Percentiles rank a stretch among this genome's conserved stretches.
phyloP scores from a whole-genome alignment of 2,113 vertebrate genomes.

The Procavia capensis region DNA sequence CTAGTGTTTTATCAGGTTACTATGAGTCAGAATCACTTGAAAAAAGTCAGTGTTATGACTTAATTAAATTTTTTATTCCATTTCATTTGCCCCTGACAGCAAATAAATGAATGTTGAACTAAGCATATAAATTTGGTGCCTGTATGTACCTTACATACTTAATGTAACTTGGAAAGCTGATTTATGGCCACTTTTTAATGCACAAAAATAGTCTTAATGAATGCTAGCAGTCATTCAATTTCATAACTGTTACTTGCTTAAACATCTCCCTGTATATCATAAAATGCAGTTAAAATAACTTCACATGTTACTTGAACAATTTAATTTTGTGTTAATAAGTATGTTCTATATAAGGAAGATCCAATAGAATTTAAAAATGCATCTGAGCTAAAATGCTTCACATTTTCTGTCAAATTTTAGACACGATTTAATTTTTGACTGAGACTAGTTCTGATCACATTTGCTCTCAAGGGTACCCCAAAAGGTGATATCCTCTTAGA shows the following conservation, averaged over 20 bases:
- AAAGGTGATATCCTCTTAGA: background rate
- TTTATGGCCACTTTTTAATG: background rate
- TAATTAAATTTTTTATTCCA: background rate
- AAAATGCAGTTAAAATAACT: background rate
- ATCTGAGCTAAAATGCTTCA: conserved; percentile 15
- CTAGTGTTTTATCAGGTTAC: no score
- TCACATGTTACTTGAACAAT: background rate
- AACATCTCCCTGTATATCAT: background rate
- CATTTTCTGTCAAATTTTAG: background rate
- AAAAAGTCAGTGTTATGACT: background rate
- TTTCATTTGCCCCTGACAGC: background rate
- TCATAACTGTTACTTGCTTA: background rate
- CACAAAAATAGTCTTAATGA: background rate
- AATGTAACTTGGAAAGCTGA: background rate
- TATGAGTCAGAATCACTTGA: no score
- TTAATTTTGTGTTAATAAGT: background rate
- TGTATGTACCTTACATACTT: background rate
- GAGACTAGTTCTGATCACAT: background rate
- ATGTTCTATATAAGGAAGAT: background rate
- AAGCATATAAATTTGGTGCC: background rate
- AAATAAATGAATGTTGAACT: background rate
- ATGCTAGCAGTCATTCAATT: background rate
- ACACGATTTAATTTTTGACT: background rate
- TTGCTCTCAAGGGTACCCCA: background rate
- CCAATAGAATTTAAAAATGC: background rate